Percentiles rank a stretch among this genome's conserved stretches.
Conservation (phyloP, 2,888 invertebrate genomes). For the Trilocha varians region DNA sequence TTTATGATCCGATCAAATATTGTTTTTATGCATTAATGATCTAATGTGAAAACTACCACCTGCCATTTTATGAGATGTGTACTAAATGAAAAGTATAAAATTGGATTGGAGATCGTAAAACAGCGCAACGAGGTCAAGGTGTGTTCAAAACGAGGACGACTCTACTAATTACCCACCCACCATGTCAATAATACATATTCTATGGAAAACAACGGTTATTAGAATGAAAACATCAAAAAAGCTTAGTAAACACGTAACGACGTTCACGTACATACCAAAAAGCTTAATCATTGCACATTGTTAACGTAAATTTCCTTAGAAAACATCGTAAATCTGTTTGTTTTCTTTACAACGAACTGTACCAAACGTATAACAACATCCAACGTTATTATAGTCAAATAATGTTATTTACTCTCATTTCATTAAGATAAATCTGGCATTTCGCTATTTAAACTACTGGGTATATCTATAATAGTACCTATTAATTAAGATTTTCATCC, state of each 20-base stretch:
- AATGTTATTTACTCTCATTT: no score
- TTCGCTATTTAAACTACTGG: no score
- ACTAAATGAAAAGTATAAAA: conserved; percentile 50
- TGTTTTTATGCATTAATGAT: conserved; percentile 21
- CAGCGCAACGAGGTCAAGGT: conserved; percentile 62
- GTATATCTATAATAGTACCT: no score
- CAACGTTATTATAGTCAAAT: no score
- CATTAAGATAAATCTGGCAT: no score
- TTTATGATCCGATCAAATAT: neutral
- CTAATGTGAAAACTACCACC: conserved; percentile 30
- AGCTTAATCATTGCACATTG: conserved; percentile 2
- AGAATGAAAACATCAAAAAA: conserved; percentile 15
- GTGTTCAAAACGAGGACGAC: conserved; percentile 54
- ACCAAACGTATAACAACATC: no score
- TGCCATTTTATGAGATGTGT: conserved; percentile 39
- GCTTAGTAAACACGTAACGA: conserved; percentile 1
- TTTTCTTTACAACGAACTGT: conserved; percentile 3
- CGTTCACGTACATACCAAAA: neutral
- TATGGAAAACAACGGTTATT: conserved; percentile 29
- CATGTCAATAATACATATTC: conserved; percentile 36
- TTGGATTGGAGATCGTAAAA: conserved; percentile 51
- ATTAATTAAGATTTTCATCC: no score
- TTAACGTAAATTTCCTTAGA: conserved; percentile 1
- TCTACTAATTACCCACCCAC: conserved; percentile 55
- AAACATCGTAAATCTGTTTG: conserved; percentile 7